Evolutionary conservation across 1,140 invertebrate species (phyloP).

Genomic region (Aphis craccivora): DNA sequence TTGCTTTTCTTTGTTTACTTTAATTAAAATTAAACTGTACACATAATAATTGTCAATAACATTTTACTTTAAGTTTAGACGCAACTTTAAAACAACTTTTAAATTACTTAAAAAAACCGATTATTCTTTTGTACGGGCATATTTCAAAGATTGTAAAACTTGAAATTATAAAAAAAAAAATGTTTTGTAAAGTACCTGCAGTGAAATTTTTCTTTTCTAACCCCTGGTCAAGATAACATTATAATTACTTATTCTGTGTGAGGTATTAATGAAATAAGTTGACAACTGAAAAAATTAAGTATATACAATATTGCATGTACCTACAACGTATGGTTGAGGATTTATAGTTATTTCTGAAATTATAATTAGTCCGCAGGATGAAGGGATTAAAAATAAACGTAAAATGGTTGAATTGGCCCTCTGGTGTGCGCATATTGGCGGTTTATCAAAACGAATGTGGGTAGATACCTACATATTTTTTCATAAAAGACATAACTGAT

Average conservation of each 20-base stretch:
- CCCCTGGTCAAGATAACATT: background rate
- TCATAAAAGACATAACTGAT: background rate
- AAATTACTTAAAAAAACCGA: background rate
- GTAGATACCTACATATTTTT: background rate
- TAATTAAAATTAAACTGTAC: conserved; percentile 18
- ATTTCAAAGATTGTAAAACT: background rate
- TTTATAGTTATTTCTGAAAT: conserved; percentile 22
- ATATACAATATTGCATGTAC: background rate
- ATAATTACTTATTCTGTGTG: background rate
- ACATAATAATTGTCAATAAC: conserved; percentile 5
- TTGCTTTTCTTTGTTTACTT: conserved; percentile 25
- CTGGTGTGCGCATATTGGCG: background rate
- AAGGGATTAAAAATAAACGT: conserved; percentile 32
- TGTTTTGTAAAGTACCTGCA: background rate
- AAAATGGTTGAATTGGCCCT: background rate
- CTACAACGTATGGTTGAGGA: background rate
- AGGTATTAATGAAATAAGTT: background rate
- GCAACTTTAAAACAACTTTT: conserved; percentile 19
- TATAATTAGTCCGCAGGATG: background rate
- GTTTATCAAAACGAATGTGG: conserved; percentile 30
- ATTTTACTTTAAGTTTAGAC: background rate
- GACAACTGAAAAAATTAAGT: background rate
- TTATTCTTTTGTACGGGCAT: background rate
- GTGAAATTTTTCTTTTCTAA: background rate
- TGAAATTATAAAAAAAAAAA: background rate